Conservation (phyloP, 2,888 invertebrate species). For the Drosophila helvetica region DNA sequence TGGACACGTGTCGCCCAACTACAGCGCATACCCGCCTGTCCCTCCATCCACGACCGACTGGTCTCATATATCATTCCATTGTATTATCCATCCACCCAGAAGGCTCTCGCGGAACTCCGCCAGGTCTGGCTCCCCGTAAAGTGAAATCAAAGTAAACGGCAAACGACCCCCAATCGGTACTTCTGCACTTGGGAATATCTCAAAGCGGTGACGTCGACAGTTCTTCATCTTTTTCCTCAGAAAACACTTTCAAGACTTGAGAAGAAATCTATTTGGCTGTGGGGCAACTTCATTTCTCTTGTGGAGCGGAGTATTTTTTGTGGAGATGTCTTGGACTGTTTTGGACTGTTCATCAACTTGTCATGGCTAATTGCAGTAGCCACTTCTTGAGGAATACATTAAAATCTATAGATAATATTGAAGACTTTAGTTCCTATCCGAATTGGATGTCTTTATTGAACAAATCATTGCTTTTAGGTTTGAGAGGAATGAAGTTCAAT, state of each 20-base stretch:
- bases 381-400: too few relatives aligned
- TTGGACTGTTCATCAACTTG: too few relatives aligned
- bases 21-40: not conserved
- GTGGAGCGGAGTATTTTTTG: too few relatives aligned
- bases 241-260: not conserved
- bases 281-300: conserved; percentile 6
- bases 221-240: not conserved
- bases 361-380: too few relatives aligned
- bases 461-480: too few relatives aligned
- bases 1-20: conserved; percentile 32
- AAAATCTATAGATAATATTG: too few relatives aligned
- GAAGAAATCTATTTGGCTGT: conserved; percentile 2
- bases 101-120: not conserved
- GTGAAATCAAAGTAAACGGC: not conserved
- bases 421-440: not conserved
- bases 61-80: not conserved
- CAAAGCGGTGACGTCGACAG: not conserved
- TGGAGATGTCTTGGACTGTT: not conserved
- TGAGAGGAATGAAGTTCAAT: too few relatives aligned
- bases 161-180: not conserved
- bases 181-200: not conserved
- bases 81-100: not conserved
- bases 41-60: not conserved
- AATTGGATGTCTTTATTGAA: not conserved
- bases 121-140: not conserved